Evolutionary conservation across 1,140 invertebrate genomes (phyloP), one percentile per base, ranked within the genome.

Genomic region (Belonocnema kinseyi): DNA sequence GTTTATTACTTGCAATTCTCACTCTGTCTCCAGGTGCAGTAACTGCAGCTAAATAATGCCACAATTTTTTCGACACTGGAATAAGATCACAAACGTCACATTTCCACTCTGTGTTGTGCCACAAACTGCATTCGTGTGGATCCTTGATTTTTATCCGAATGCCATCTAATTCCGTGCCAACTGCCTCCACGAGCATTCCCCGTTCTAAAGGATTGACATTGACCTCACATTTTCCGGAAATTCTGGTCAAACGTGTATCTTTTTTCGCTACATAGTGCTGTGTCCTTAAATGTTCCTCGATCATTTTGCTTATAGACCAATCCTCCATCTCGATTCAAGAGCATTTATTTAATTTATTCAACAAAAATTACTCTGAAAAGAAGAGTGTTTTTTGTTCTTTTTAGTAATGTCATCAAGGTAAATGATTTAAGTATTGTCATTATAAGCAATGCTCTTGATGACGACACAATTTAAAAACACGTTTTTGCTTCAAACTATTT

Each of bases 11-110:
- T n/a, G 90, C 91, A 14, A 94, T 82, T 40, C 86, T 83, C 13
- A 93, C 88, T 76, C 93, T 88, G 73, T 93, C 91, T 77, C 91
- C 85, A 10, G 91, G 91, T 46, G 88, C 89, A 12, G 80, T 73
- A 50, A 94, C 89, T 53, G 92, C 88, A 66, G 89, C 88, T 17
- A 94, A 85, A 85, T 87, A 92, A 33, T 90, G 88, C 92, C 92
- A 93, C 50, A 93, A 84, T 26, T 89, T 81, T 17, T 85, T 80
- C 21, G 89, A 81, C 6, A 92, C 82, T 5, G 82, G 76, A 19
- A 89, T 77, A 5, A 92, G 74, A 76, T 90, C 85, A 14, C 79
- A 73, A 72, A 75, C 85, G 72, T 85, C 84, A 77, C 90, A 89
- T 54, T 83, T 79, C 88, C 89, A 91, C 80, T 89, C 88, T 2